These are phyloP conservation scores for Odontesthes bonariensis DNA, from an alignment of 2,113 vertebrate species.

Conservation along the genomic window DNA sequence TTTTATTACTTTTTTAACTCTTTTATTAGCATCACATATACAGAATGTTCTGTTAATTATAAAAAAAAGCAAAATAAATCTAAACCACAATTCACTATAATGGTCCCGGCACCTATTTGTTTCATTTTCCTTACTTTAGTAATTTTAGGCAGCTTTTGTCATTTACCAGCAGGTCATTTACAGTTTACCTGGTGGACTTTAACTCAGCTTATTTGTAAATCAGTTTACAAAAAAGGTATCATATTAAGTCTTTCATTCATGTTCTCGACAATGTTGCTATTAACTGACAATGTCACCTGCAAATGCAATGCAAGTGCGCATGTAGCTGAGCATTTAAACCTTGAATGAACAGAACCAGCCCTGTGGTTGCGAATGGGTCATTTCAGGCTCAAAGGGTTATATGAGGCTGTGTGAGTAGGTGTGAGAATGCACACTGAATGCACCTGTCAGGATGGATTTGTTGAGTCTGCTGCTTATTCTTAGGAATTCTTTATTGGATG, in stretches of 20 bases:
- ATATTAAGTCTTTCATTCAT: neutral
- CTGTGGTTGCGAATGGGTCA: neutral
- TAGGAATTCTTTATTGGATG: conserved; percentile 15
- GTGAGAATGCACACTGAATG: neutral
- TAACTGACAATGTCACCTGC: neutral
- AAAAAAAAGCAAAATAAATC: neutral
- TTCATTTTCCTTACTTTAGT: neutral
- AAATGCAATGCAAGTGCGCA: no score
- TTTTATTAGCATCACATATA: neutral
- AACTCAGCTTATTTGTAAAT: neutral
- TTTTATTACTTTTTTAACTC: neutral
- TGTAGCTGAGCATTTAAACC: neutral
- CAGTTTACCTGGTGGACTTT: neutral
- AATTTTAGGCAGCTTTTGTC: neutral
- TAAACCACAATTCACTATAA: no score
- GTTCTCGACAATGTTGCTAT: neutral
- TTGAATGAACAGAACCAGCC: neutral
- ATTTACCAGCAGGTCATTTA: neutral
- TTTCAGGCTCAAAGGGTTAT: neutral
- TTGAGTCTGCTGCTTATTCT: neutral
- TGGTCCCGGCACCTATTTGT: neutral
- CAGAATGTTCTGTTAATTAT: neutral
- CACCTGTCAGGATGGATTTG: neutral
- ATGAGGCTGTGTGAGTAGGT: conserved; percentile 3
- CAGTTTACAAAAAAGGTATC: neutral